Base-by-base conservation (phyloP, 2,113 vertebrate genomes). In the Fulmarus glacialis region DNA sequence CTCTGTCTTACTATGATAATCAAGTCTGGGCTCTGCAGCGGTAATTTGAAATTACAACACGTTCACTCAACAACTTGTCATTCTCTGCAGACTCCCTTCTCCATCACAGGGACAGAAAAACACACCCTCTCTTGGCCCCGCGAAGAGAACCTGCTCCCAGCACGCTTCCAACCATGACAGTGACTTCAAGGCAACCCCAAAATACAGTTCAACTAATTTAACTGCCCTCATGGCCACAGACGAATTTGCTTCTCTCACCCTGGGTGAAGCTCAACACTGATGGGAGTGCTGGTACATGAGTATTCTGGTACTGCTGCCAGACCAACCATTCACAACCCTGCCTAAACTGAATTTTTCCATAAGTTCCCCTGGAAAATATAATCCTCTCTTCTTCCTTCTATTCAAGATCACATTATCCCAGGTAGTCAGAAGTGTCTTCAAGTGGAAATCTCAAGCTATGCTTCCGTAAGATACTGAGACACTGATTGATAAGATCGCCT, bases 41-140 rank as follows among this genome's bases (percentile, higher is more conserved):
- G 60, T 20, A 34, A 81, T 79, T n/a, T 79, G 94, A 72, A 92
- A 48, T 87, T 30, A 36, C 59, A 64, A 3, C 70, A 70, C 1
- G 1, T 73, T 78, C 73, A 14, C 63, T 74, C 71, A n/a, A 56
- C 50, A 78, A 58, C 27, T 62, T 45, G 40, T 53, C 43, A 11
- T 53, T 82, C 77, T 87, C 79, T 2, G 1, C 48, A 72, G 45
- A 17, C 30, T 91, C 59, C 26, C 30, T 67, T 74, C 8, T 4
- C 58, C 71, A 45, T 22, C 67, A 14, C 23, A n/a, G 74, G 29
- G 89, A 66, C 21, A 30, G 72, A 40, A 68, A 29, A 81, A 40
- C 18, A 62, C 1, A 0, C 8, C 16, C n/a, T 68, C 22, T 17
- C 38, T 38, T 0, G 0, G 43, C 45, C 67, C 26, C 2, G 0